A percentile compares a stretch with the other conserved stretches of the same genome.
phyloP scores from a whole-genome alignment of 2,888 invertebrate species.

The Drosophila cognata region DNA sequence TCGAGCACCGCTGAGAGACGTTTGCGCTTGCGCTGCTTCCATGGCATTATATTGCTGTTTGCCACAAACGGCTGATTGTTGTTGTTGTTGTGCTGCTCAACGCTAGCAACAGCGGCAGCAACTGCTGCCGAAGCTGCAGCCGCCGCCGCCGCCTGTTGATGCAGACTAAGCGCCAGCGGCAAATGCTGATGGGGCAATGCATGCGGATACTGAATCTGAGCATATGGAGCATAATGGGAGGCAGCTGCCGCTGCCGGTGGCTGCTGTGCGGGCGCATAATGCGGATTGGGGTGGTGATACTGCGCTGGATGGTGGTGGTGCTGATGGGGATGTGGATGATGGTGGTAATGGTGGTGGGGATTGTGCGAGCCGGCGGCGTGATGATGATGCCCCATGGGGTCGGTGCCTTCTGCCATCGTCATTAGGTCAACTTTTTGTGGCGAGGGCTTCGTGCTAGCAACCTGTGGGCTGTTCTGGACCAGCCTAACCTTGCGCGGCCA shows the following conservation, averaged over 20 bases:
- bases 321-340: conserved; percentile 72
- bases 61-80: conserved; percentile 88
- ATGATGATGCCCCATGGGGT: conserved; percentile 87
- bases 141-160: conserved; percentile 81
- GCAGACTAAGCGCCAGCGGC: conserved; percentile 78
- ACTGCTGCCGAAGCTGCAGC: conserved; percentile 76
- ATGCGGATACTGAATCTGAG: conserved; percentile 73
- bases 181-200: conserved; percentile 78
- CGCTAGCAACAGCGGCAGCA: conserved; percentile 73
- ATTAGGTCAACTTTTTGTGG: conserved; percentile 86
- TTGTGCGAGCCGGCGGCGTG: conserved; percentile 83
- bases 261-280: conserved; percentile 59
- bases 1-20: conserved; percentile 92
- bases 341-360: conserved; percentile 81
- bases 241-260: conserved; percentile 46
- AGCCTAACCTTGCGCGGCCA: conserved; percentile 55
- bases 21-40: conserved; percentile 91
- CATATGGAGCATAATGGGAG: conserved; percentile 73
- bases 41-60: conserved; percentile 87
- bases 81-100: conserved; percentile 83
- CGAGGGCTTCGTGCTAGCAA: conserved; percentile 52
- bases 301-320: conserved; percentile 66
- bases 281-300: conserved; percentile 67
- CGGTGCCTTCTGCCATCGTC: conserved; percentile 91
- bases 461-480: conserved; percentile 23